Base-by-base conservation (phyloP, 2,797 vertebrate species). In the Taenioides sp. region DNA sequence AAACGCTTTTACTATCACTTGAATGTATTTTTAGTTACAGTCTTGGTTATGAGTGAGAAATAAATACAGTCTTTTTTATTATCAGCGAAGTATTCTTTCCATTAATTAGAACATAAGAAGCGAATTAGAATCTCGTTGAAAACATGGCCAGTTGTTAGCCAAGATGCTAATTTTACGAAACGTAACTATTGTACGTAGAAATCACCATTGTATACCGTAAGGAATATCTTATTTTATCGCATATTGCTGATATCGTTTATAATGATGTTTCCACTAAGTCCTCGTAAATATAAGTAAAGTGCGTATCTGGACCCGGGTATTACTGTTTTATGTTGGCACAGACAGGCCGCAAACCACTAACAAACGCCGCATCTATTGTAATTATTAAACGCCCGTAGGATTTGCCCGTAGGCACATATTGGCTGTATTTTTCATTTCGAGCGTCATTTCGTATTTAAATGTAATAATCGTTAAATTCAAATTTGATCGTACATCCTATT, bases 61-160 rank as follows among this genome's bases (percentile, higher is more conserved):
- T 14, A 7, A 14, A 1, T 1, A 1, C 5, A 4, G 3, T 1
- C 0, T 1, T 27, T 0, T 1, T 27, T 0, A 1, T 27, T 0
- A 1, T 0, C 0, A 1, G 14, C 22, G 43, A 17, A 3, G 23
- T n/a, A 0, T 49, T 27, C 7, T 60, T 69, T 4, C 3, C 1
- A 0, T 54, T 10, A 7, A 2, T 47, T 3, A 27, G 14, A 18
- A 20, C 16, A 16, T 4, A 18, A 54, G 43, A 18, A 54, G 49
- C 1, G 5, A 1, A 65, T 79, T 79, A 55, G 9, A 65, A 9
- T 23, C 12, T 27, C 18, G 22, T 14, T 75, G 58, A 73, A 79
- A 80, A 81, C 71, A 77, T 18, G 62, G 75, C 73, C 80, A 77
- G 31, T 17, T 55, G 68, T 78, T 88, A 89, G 86, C 88, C 57